Evolutionary conservation across 2,888 invertebrate species (phyloP), one percentile per base, ranked within the genome.

Genomic region (Priocnemis perturbator): DNA sequence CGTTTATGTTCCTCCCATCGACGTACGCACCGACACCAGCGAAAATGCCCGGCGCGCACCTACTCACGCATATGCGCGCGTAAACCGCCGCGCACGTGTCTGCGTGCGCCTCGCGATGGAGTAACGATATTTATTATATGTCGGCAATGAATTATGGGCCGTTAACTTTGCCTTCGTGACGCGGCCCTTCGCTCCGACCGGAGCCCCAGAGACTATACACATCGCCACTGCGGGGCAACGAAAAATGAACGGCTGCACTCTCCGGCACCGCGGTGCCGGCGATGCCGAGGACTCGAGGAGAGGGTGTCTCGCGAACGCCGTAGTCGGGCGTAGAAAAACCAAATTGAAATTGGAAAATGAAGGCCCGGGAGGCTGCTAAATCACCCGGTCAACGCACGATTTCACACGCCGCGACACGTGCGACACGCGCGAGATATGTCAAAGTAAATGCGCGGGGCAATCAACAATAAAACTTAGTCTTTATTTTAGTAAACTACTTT

Each of bases 91-190:
- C 44, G 65, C 58, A 45, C 60, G 59, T 67, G 79, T 77, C 64
- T 70, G 55, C 61, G 76, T 69, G 74, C 65, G 67, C 71, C 45
- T 77, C 79, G 70, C 76, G 68, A 73, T 67, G 79, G 71, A 73
- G 74, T 73, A 78, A 78, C 79, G 74, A 84, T 85, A 84, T 84
- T 85, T 84, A 82, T 83, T 83, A 81, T 79, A 80, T 70, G 78
- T 78, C 81, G 73, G 77, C 77, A 78, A 85, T 85, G 84, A 85
- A 84, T 85, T 84, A 85, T 84, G 82, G 82, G 79, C 82, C 79
- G 82, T 84, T 83, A 84, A 83, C 79, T 79, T 79, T 77, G 67
- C 74, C 78, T 76, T 78, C 79, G 74, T 78, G 79, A 79, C 76
- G 79, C 61, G 69, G 70, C 74, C 78, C 79, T 74, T 80, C 74